Base-by-base conservation (phyloP, 2,113 vertebrate genomes). In the Euleptes europaea region DNA sequence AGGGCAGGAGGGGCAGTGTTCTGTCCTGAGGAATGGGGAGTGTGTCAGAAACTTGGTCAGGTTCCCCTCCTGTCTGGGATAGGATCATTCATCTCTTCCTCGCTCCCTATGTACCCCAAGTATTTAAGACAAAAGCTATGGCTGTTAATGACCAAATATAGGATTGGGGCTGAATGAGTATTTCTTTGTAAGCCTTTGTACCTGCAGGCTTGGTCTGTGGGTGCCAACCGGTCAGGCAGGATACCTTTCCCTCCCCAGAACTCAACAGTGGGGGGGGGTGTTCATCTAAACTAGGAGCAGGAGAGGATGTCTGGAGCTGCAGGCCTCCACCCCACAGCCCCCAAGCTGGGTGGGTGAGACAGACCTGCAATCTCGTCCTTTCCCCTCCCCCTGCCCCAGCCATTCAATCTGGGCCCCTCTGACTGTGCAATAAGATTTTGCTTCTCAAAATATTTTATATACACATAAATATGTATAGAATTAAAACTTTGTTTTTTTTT, bases 401-500 rank as follows among this genome's bases (percentile, higher is more conserved):
- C 54, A 63, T 63, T 85, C 40, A 63, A 35, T 35, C n/a, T n/a
- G 77, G 77, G 69, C 72, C 54, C 77, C 14, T 71, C 51, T 72
- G 49, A 82, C 80, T 73, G 69, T 85, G 77, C 84, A 85, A 85
- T 85, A 73, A 31, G 70, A n/a, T 57, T 80, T 60, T 65, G 84
- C 77, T 85, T 80, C 69, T 80, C 60, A 51, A 38, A 73, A 79
- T 84, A 84, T 85, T 85, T 85, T 85, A 79, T 85, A 80, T 65
- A 80, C 76, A 85, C 69, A 60, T n/a, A 78, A 79, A 47, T 78
- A 47, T 85, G 84, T 85, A 79, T 69, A 85, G 79, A 80, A 80
- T 19, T 65, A 73, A 85, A 85, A 80, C 69, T 65, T 80, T 21
- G 4, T 44, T 57, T 44, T 44, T 44, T 4, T 44, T 67, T 85